Percentiles rank a stretch among this genome's conserved stretches.
These are phyloP conservation scores for Folsomia manolachei DNA, from an alignment of 2,888 invertebrate species.

Conservation along the genomic window DNA sequence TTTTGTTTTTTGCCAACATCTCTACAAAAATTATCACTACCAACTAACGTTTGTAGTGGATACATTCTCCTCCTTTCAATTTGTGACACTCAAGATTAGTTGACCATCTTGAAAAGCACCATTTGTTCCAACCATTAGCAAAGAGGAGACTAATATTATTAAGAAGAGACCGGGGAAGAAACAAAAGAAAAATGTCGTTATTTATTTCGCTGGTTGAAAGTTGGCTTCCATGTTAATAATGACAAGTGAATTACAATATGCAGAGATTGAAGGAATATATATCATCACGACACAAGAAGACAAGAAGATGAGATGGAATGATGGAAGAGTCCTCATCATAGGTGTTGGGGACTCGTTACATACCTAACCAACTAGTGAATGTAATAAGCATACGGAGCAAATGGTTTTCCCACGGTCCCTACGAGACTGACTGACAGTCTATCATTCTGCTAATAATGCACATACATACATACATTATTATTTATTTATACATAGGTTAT, in stretches of 20 bases:
- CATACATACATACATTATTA: too few species aligned
- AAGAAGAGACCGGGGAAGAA: too few species aligned
- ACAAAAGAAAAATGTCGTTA: background rate
- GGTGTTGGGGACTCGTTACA: background rate
- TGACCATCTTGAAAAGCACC: background rate
- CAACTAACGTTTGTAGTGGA: background rate
- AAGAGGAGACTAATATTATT: too few species aligned
- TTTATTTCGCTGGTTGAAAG: background rate
- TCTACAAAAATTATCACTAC: background rate
- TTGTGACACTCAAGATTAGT: conserved; percentile 2
- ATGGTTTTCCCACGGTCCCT: background rate
- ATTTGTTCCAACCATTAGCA: background rate
- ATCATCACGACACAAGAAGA: background rate
- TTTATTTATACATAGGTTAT: too few species aligned
- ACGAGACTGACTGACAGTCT: background rate
- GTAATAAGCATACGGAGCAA: too few species aligned
- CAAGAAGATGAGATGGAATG: background rate
- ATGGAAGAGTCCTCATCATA: background rate
- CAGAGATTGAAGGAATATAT: background rate
- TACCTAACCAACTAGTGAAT: too few species aligned
- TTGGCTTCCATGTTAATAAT: background rate
- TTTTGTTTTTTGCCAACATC: conserved; percentile 5
- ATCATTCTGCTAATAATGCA: background rate
- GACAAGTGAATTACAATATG: conserved; percentile 1
- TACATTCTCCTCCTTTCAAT: background rate